Conservation (phyloP, 2,113 vertebrate species). For the Callospermophilus lateralis region DNA sequence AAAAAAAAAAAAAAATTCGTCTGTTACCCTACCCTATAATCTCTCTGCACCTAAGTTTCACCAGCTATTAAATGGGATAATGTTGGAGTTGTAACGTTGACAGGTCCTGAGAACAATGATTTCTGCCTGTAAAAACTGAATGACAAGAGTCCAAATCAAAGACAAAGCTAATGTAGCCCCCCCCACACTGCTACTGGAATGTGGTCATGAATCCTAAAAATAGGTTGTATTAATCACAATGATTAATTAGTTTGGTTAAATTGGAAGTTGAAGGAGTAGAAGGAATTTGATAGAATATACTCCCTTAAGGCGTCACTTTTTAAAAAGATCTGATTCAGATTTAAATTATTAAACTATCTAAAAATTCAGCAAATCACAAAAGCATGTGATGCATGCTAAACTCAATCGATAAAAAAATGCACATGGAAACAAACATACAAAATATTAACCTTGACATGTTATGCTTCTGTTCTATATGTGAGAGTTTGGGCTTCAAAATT, state of each 20-base stretch:
- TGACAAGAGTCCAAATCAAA: neutral
- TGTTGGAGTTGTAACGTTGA: too few relatives aligned
- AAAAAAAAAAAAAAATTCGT: too few relatives aligned
- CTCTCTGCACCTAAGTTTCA: too few relatives aligned
- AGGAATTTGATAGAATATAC: neutral
- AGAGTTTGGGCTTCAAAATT: neutral
- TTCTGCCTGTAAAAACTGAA: too few relatives aligned
- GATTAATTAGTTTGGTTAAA: neutral
- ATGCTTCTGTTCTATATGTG: neutral
- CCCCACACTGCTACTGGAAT: too few relatives aligned
- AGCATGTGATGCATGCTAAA: neutral
- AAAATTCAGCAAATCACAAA: slow-evolving; percentile 27
- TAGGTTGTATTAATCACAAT: neutral
- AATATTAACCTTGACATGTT: neutral
- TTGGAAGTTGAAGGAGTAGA: neutral
- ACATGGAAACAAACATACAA: neutral
- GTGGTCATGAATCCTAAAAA: neutral
- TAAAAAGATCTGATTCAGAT: neutral
- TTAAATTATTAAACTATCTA: slow-evolving; percentile 42
- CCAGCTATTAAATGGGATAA: too few relatives aligned
- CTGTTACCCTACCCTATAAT: too few relatives aligned
- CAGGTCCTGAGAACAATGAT: too few relatives aligned
- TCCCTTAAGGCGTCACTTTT: neutral
- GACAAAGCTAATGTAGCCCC: too few relatives aligned
- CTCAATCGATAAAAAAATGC: neutral